These are phyloP conservation scores for Crypturellus tataupa DNA, from an alignment of 2,797 vertebrate genomes.

Conservation along the genomic window DNA sequence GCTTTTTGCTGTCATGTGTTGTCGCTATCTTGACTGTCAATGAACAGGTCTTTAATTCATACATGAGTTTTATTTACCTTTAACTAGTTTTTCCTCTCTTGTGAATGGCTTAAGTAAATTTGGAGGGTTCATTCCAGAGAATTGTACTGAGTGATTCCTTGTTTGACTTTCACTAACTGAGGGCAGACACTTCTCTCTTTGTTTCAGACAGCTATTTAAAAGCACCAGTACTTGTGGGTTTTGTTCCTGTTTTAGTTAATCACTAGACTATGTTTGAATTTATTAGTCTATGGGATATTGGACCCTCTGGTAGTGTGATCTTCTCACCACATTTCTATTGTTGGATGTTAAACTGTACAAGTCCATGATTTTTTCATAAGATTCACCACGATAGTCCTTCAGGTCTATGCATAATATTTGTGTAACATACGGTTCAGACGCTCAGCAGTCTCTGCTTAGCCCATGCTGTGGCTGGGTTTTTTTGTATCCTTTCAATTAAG, in stretches of 20 bases:
- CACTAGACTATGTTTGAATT: constrained; percentile 4
- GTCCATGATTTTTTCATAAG: constrained; percentile 27
- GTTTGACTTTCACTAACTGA: constrained; percentile 35
- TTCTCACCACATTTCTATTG: background rate
- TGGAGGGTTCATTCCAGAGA: background rate
- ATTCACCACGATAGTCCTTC: background rate
- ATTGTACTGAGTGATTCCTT: background rate
- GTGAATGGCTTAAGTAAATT: background rate
- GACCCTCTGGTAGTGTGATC: constrained; percentile 10
- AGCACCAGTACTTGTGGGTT: constrained; percentile 3
- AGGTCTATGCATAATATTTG: constrained; percentile 31
- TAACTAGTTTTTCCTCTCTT: constrained; percentile 11
- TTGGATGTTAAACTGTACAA: constrained; percentile 24
- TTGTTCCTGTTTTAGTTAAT: constrained; percentile 39
- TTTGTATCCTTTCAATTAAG: constrained; percentile 70
- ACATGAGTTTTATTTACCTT: background rate
- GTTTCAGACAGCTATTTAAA: constrained; percentile 9
- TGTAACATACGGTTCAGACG: background rate
- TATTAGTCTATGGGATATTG: background rate
- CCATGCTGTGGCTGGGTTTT: constrained; percentile 36
- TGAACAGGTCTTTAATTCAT: background rate
- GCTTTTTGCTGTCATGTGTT: background rate
- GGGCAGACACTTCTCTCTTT: background rate
- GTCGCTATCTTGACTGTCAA: background rate
- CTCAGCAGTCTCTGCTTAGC: constrained; percentile 17